Percentiles rank a stretch among this genome's conserved stretches.
Conservation (phyloP, 2,888 invertebrate species). For the Pemphredon lugubris region DNA sequence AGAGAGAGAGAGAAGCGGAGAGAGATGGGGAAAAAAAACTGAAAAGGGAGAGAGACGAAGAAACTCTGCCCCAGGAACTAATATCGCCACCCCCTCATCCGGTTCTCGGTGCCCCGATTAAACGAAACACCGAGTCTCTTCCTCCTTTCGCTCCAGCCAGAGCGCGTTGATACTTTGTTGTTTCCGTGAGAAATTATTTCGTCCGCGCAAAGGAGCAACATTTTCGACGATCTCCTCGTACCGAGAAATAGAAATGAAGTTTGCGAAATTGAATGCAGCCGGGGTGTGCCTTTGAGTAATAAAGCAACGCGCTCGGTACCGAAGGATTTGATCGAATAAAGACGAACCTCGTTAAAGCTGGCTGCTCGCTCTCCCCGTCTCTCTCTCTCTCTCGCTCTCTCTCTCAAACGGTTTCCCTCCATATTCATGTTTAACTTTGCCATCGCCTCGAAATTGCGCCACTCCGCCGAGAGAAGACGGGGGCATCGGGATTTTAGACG, state of each 20-base stretch:
- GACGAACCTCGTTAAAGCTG: not conserved
- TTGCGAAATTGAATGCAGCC: not conserved
- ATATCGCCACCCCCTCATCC: too few species aligned
- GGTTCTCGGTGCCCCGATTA: too few species aligned
- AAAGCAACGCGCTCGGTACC: not conserved
- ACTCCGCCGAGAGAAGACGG: not conserved
- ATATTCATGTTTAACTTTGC: not conserved
- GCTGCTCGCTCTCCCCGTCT: not conserved
- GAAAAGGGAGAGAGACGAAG: too few species aligned
- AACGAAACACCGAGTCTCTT: not conserved
- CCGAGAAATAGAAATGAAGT: not conserved
- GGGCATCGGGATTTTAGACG: not conserved
- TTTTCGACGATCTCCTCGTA: not conserved
- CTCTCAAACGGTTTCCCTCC: not conserved
- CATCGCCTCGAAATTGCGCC: not conserved
- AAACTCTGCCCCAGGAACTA: too few species aligned
- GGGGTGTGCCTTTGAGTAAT: constrained; percentile 3
- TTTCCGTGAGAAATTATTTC: not conserved
- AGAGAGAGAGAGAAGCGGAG: too few species aligned
- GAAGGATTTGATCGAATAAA: not conserved
- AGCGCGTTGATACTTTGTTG: not conserved
- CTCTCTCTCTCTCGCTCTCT: not conserved
- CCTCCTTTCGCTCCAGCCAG: not conserved
- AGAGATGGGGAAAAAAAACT: too few species aligned
- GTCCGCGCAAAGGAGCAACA: not conserved